These are phyloP conservation scores for Smittia aterrima DNA, from an alignment of 2,888 invertebrate genomes.

Conservation along the genomic window DNA sequence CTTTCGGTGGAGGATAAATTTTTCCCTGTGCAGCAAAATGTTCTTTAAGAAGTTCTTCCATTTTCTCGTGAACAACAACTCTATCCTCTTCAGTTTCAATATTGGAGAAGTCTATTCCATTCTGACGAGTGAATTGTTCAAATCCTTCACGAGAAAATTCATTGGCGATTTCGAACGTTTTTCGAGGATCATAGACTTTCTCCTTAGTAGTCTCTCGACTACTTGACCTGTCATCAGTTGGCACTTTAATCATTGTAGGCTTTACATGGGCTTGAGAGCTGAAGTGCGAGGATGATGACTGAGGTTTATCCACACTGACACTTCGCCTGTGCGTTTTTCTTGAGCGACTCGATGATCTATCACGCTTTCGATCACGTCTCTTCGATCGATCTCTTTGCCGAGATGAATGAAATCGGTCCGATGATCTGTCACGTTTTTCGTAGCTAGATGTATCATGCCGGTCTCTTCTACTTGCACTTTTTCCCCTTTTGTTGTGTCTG, in stretches of 20 bases:
- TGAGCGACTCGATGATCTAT: not conserved
- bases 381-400: not conserved
- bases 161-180: constrained; percentile 22
- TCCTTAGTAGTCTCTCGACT: not conserved
- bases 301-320: not conserved
- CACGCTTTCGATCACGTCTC: not conserved
- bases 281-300: not conserved
- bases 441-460: not conserved
- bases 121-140: constrained; percentile 25
- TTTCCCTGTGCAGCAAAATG: constrained; percentile 53
- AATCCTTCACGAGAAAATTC: constrained; percentile 35
- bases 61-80: constrained; percentile 49
- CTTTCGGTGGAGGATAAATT: constrained; percentile 56
- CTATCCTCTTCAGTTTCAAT: constrained; percentile 33
- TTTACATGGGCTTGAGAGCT: not conserved
- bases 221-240: not conserved
- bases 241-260: not conserved
- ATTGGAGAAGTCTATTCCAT: constrained; percentile 30
- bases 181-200: not conserved
- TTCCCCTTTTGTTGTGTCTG: not conserved
- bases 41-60: constrained; percentile 52
- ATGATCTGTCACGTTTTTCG: not conserved
- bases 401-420: not conserved
- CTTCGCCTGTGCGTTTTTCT: not conserved
- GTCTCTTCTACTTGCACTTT: not conserved